Evolutionary conservation across 2,113 vertebrate genomes (phyloP), one percentile per base, ranked within the genome.

Genomic region (Papio anubis): DNA sequence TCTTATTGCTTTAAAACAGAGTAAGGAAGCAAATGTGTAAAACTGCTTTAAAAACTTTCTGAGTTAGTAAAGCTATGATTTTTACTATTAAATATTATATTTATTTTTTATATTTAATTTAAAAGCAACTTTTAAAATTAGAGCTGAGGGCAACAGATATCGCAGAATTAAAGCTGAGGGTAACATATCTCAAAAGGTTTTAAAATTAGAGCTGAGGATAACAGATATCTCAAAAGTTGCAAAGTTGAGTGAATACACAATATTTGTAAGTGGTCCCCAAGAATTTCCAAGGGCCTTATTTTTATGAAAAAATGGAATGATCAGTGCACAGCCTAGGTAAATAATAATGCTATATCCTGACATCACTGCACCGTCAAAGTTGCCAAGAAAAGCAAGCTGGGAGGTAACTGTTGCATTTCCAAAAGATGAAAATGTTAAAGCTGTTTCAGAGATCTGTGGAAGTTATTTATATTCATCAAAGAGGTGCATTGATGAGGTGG

Each of bases 401-500:
- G 55, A 79, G 57, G 64, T 21, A 68, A 52, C 87, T 80, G 90
- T 83, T 91, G 35, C 52, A 66, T 87, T 93, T 90, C 70, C 90
- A 72, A 88, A 50, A 87, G 97, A 75, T 73, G n/a, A 40, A 93
- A 95, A 88, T 75, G 55, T 87, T 90, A 90, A 93, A 90, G 40
- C 38, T 79, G 48, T 82, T 72, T 55, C 75, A 88, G 75, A 95
- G 73, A 52, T 57, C 93, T 91, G 52, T 45, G 55, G 14, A 45
- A 40, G 55, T 81, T 88, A 70, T 88, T 91, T 83, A 88, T 73
- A 83, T 73, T 57, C 78, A 91, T n/a, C 38, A 50, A 57, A 75
- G 66, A 76, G 32, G 25, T 55, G 27, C 9, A 23, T 0, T 72
- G 68, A 50, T 78, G 18, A 90, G 8, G 8, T 14, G 25, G 35